Percentiles rank a stretch among this genome's conserved stretches.
phyloP scores from a whole-genome alignment of 1,140 invertebrate genomes.

The Artemia franciscana region DNA sequence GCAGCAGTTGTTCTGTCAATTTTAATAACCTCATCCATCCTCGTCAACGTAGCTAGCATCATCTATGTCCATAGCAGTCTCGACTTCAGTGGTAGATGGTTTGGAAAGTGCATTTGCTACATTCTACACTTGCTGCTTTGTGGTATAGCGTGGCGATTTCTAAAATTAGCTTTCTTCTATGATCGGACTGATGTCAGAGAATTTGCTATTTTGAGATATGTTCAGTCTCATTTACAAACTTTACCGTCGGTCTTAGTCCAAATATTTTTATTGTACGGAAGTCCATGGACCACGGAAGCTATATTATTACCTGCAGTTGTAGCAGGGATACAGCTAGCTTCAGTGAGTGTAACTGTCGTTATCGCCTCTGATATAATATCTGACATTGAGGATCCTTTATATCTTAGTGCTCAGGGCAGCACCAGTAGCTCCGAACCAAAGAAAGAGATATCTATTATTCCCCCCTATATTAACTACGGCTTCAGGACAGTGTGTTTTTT shows the following conservation, averaged over 20 bases:
- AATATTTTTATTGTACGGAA: slow-evolving; percentile 6
- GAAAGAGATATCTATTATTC: not conserved
- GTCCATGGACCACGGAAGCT: not conserved
- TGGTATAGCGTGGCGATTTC: slow-evolving; percentile 8
- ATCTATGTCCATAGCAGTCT: slow-evolving; percentile 7
- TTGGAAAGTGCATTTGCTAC: slow-evolving; percentile 10
- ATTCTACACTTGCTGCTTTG: slow-evolving; percentile 7
- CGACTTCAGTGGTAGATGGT: slow-evolving; percentile 9
- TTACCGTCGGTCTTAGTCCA: slow-evolving; percentile 8
- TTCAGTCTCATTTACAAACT: slow-evolving; percentile 10
- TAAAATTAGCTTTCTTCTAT: slow-evolving; percentile 9
- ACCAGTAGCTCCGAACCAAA: not conserved
- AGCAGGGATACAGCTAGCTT: slow-evolving; percentile 3
- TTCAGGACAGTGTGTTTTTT: slow-evolving; percentile 8
- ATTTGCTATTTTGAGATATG: slow-evolving; percentile 9
- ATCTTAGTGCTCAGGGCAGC: not conserved
- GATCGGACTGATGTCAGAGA: slow-evolving; percentile 9
- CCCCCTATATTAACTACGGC: slow-evolving; percentile 2
- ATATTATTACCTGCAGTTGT: not conserved
- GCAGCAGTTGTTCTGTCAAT: slow-evolving; percentile 4
- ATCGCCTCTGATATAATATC: slow-evolving; percentile 3
- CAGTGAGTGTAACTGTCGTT: slow-evolving; percentile 4
- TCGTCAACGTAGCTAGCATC: slow-evolving; percentile 9
- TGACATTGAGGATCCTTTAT: not conserved
- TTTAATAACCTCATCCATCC: slow-evolving; percentile 3